Base-by-base conservation (phyloP, 2,797 vertebrate genomes). In the Trachurus trachurus region DNA sequence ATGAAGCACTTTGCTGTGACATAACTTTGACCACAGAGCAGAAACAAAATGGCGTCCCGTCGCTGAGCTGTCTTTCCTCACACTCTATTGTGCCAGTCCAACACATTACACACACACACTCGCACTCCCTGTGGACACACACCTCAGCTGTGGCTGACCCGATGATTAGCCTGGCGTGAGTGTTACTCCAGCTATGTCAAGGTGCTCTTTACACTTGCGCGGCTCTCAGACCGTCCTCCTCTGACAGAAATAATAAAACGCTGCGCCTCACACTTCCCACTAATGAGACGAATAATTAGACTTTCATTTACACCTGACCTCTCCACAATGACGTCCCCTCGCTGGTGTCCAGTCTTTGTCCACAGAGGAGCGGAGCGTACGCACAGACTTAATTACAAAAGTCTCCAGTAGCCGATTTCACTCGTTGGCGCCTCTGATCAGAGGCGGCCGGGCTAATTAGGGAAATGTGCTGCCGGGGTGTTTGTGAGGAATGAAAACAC, bases 391-490 rank as follows among this genome's bases (percentile, higher is more conserved):
- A 78, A 80, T 86, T 58, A 67, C 54, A 60, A 13, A 53, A 31
- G 65, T 58, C 74, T 42, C 53, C 73, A 42, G 63, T 44, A 37
- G 75, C 74, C 17, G 37, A 71, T 70, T 84, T 79, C 22, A 59
- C 66, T 75, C 67, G 83, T 89, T 76, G 83, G 40, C 76, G 52
- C 71, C 71, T 81, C 80, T 47, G 21, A 49, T 70, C 74, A 71
- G 63, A 78, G 9, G 19, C 7, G 3, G 66, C 7, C 10, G 26
- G 66, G 61, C 49, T 74, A 61, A 82, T 79, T 58, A 85, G 21
- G 42, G 65, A 83, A 73, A 82, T 74, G 63, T 52, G 67, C 22
- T 40, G 74, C 19, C 64, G 57, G n/a, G 60, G 64, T 54, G 59
- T 72, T 82, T 39, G 37, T 73, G 57, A 75, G 60, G n/a, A 56